Percentiles rank a stretch among this genome's conserved stretches.
These are phyloP conservation scores for Acromyrmex charruanus DNA, from an alignment of 1,140 invertebrate genomes.

Conservation along the genomic window DNA sequence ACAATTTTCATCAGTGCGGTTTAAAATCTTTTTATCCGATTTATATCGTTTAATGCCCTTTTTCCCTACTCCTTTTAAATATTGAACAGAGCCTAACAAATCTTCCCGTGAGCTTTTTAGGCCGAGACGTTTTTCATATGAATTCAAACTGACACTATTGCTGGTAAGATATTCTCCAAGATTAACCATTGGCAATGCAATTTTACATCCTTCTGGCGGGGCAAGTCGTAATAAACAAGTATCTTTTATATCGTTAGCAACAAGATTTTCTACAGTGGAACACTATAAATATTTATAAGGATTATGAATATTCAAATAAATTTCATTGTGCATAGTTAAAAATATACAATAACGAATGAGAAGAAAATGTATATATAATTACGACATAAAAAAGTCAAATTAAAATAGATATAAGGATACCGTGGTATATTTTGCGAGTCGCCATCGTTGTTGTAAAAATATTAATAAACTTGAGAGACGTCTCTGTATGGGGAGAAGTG, in stretches of 20 bases:
- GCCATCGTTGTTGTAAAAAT: constrained; percentile 93
- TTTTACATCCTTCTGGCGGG: constrained; percentile 87
- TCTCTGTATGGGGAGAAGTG: constrained; percentile 92
- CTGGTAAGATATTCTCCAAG: constrained; percentile 91
- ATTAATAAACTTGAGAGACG: constrained; percentile 91
- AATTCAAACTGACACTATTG: constrained; percentile 91
- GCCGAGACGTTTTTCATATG: constrained; percentile 90
- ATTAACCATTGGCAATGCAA: constrained; percentile 90
- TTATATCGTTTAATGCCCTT: constrained; percentile 84
- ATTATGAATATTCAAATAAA: constrained; percentile 24
- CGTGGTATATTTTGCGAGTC: constrained; percentile 86
- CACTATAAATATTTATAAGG: constrained; percentile 70
- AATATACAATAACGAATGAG: constrained; percentile 24
- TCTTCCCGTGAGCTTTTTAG: constrained; percentile 85
- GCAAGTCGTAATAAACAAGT: constrained; percentile 84
- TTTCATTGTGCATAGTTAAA: neutral
- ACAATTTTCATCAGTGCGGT: constrained; percentile 74
- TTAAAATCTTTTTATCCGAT: constrained; percentile 80
- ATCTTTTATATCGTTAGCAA: constrained; percentile 69
- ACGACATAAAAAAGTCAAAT: constrained; percentile 14
- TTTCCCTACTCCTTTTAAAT: constrained; percentile 83
- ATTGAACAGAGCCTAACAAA: constrained; percentile 83
- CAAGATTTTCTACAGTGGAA: constrained; percentile 70
- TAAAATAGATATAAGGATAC: constrained; percentile 86
- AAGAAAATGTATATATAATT: neutral